Evolutionary conservation across 1,140 invertebrate genomes (phyloP).

Genomic region (Drosophila prosaltans): DNA sequence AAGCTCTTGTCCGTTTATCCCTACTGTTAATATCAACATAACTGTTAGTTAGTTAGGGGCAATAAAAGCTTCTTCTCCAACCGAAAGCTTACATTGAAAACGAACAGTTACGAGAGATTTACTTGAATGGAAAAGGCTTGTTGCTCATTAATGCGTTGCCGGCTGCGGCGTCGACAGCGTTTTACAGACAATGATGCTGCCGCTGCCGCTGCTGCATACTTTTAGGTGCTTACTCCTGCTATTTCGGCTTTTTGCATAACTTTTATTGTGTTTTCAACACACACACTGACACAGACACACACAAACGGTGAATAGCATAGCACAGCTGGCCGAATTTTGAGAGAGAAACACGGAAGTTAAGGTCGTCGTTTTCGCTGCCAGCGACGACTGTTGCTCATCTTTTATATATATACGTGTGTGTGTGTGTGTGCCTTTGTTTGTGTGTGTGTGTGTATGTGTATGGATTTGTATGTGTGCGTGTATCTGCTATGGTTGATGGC

Average conservation of each 20-base stretch:
- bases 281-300: constrained; percentile 12
- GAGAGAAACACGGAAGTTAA: constrained; percentile 41
- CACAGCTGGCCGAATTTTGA: constrained; percentile 59
- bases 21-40: neutral
- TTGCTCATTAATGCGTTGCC: constrained; percentile 50
- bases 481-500: constrained; percentile 49
- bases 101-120: constrained; percentile 20
- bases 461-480: constrained; percentile 27
- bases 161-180: constrained; percentile 16
- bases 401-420: constrained; percentile 26
- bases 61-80: constrained; percentile 1
- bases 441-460: constrained; percentile 24
- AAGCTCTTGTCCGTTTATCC: constrained; percentile 25
- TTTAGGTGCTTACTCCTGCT: constrained; percentile 52
- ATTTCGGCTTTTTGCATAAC: constrained; percentile 74
- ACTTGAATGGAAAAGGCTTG: constrained; percentile 8
- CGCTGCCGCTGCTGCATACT: constrained; percentile 37
- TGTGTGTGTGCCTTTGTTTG: constrained; percentile 9
- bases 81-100: constrained; percentile 19
- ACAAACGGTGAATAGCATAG: neutral
- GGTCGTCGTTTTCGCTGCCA: constrained; percentile 17
- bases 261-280: constrained; percentile 67
- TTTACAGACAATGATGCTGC: constrained; percentile 41
- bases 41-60: constrained; percentile 21
- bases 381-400: constrained; percentile 75